Conservation (phyloP, 2,113 vertebrate genomes). For the Shinisaurus crocodilurus region DNA sequence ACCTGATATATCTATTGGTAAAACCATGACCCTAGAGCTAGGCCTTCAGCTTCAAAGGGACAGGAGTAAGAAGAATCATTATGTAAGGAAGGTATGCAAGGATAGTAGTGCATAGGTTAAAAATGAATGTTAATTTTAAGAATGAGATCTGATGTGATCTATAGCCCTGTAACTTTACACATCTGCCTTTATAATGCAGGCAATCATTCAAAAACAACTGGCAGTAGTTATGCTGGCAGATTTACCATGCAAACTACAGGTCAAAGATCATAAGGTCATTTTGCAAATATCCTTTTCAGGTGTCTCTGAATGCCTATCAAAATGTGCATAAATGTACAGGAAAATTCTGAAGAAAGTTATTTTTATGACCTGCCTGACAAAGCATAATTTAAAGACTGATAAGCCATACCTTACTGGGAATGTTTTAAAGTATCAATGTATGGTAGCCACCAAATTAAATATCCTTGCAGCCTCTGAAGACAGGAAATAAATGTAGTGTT, state of each 20-base stretch:
- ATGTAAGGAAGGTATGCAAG: slow-evolving; percentile 45
- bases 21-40: slow-evolving; percentile 55
- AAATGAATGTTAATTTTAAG: slow-evolving; percentile 37
- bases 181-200: slow-evolving; percentile 68
- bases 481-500: slow-evolving; percentile 18
- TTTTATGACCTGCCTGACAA: slow-evolving; percentile 65
- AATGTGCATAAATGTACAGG: slow-evolving; percentile 67
- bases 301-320: slow-evolving; percentile 72
- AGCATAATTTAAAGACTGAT: slow-evolving; percentile 67
- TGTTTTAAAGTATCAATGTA: background rate
- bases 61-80: slow-evolving; percentile 40
- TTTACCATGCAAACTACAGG: slow-evolving; percentile 69
- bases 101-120: slow-evolving; percentile 51
- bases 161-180: slow-evolving; percentile 54
- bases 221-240: slow-evolving; percentile 66
- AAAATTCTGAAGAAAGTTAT: slow-evolving; percentile 63
- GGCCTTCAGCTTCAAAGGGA: slow-evolving; percentile 1
- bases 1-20: slow-evolving; percentile 41
- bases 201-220: slow-evolving; percentile 68
- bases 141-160: slow-evolving; percentile 55
- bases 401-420: slow-evolving; percentile 57
- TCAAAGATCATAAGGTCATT: slow-evolving; percentile 71
- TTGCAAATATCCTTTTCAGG: slow-evolving; percentile 78
- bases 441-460: slow-evolving; percentile 6
- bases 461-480: background rate